Percentiles rank a stretch among this genome's conserved stretches.
Evolutionary conservation across 2,888 invertebrate species (phyloP).

Genomic region (Thyatira batis): DNA sequence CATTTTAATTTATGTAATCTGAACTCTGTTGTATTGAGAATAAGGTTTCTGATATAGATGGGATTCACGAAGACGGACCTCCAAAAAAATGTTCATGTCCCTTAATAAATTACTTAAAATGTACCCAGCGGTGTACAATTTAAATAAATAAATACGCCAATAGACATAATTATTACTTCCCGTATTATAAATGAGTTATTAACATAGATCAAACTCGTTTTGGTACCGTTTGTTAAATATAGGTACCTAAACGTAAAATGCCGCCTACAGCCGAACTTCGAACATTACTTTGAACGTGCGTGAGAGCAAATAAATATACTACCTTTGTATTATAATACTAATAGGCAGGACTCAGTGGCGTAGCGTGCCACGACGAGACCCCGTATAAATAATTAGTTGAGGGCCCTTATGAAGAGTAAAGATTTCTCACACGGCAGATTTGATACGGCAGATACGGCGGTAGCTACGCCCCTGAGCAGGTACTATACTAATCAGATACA

Average conservation of each 20-base stretch:
- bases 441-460: no score
- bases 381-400: no score
- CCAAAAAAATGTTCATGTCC: background rate
- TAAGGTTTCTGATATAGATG: background rate
- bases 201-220: background rate
- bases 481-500: no score
- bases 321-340: no score
- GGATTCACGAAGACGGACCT: background rate
- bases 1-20: background rate
- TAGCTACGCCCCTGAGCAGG: no score
- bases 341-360: no score
- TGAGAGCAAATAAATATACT: no score
- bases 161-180: background rate
- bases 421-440: no score
- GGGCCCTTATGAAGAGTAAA: no score
- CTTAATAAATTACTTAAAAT: background rate
- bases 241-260: background rate
- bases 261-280: background rate
- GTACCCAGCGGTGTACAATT: no score
- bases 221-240: background rate
- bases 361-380: no score
- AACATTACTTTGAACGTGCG: no score
- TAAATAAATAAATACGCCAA: background rate
- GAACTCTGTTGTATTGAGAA: background rate
- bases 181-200: background rate